Conservation (phyloP, 2,113 vertebrate species). For the Sula dactylatra region DNA sequence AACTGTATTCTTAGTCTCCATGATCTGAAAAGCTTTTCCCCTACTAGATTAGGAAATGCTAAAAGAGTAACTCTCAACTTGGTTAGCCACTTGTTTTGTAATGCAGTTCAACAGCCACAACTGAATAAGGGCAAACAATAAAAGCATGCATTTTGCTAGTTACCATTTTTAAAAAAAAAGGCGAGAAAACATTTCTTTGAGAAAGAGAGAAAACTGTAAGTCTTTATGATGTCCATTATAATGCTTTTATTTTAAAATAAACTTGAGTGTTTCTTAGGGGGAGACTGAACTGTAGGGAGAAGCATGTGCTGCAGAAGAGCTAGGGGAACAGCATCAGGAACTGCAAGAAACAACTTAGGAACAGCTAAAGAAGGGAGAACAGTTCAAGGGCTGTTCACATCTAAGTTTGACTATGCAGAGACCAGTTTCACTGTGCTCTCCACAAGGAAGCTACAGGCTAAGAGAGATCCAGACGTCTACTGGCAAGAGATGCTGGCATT, state of each 20-base stretch:
- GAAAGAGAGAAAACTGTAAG: neutral
- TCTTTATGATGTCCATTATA: neutral
- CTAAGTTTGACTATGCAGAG: neutral
- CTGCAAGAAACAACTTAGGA: neutral
- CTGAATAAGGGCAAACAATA: neutral
- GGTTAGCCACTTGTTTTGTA: neutral
- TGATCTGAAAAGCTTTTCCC: neutral
- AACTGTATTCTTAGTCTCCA: neutral
- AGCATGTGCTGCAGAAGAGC: accelerated
- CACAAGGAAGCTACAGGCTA: neutral
- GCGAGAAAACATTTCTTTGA: neutral
- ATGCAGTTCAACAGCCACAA: neutral
- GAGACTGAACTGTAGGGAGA: neutral
- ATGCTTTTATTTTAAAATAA: neutral
- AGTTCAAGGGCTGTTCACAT: neutral
- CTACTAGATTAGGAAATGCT: neutral
- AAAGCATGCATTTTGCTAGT: neutral
- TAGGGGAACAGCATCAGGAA: neutral
- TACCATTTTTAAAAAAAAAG: neutral
- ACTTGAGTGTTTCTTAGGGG: neutral
- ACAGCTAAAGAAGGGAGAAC: neutral
- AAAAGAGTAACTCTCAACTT: neutral
- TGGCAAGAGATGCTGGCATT: neutral
- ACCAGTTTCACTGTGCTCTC: accelerated
- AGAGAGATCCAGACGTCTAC: neutral